Conservation (phyloP, 2,113 vertebrate species). For the Myanophis thanlyinensis region DNA sequence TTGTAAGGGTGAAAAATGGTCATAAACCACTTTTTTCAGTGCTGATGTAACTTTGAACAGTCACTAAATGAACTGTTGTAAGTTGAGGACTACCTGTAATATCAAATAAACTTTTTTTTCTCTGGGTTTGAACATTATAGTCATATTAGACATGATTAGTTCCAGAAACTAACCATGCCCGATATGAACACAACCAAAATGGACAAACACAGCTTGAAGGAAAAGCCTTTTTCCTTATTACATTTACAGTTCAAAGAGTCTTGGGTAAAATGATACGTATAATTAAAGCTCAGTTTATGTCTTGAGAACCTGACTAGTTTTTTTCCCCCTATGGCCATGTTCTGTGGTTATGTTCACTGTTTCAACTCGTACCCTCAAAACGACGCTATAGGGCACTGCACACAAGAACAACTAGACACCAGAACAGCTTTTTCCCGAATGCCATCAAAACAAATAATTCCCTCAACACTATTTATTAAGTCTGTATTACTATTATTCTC, state of each 20-base stretch:
- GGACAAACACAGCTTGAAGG: neutral
- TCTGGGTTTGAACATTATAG: neutral
- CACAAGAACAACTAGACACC: no score
- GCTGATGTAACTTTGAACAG: no score
- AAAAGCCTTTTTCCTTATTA: neutral
- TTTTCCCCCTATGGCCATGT: neutral
- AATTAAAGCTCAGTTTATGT: neutral
- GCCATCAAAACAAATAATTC: no score
- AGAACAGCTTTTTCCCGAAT: no score
- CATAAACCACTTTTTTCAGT: no score
- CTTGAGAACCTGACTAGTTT: neutral
- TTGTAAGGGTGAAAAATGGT: no score
- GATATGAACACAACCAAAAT: neutral
- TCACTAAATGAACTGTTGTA: no score
- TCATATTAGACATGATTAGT: neutral
- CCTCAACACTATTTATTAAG: no score
- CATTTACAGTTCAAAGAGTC: neutral
- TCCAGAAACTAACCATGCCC: neutral
- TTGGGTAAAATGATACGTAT: neutral
- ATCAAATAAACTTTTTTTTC: neutral
- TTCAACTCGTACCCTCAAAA: no score
- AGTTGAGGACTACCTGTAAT: neutral
- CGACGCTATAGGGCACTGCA: no score
- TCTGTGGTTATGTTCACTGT: no score
- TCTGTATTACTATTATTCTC: no score